Evolutionary conservation across 2,888 invertebrate genomes (phyloP), one percentile per base, ranked within the genome.

Genomic region (Drosophila anomelani): DNA sequence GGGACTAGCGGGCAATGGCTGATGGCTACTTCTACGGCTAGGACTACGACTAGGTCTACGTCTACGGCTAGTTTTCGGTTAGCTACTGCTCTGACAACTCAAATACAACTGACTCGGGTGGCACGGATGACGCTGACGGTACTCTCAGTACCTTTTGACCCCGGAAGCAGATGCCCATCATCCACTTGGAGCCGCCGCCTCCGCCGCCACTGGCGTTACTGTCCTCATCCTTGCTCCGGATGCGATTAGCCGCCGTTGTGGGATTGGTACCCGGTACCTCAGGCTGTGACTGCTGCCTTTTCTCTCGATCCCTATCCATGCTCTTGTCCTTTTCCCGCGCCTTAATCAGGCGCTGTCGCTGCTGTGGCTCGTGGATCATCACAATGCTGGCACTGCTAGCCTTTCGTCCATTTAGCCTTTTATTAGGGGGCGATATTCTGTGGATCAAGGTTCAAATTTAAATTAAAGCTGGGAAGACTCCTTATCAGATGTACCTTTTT

Each of bases 51-150:
- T 81, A 74, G 62, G 29, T 34, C 76, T 83, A 80, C 64, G 23
- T 66, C 76, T 83, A 77, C 68, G 72, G 64, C 77, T 83, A 86
- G 66, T 54, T 49, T 69, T 78, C 74, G 76, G 75, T 23, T 36
- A 53, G 70, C 92, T 92, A 92, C 86, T 92, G 92, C 91, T 92
- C 92, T 91, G 92, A 92, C 91, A 92, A 92, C 91, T 92, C 92
- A 92, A 92, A 92, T 91, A 92, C 91, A 92, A 92, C 93, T 92
- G 92, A 92, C 93, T 92, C 92, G 81, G 92, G 92, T 89, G 92
- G 92, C 87, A 90, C 90, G 88, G 91, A 90, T 85, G 90, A 89
- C 85, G 92, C 86, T 88, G 92, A 88, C 86, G 92, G 92, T 88
- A 91, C 91, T 85, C 91, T 91, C 77, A 92, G 91, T 92, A 92